A percentile compares a stretch with the other conserved stretches of the same genome.
Conservation (phyloP, 2,113 vertebrate species). For the Paramormyrops kingsleyae region DNA sequence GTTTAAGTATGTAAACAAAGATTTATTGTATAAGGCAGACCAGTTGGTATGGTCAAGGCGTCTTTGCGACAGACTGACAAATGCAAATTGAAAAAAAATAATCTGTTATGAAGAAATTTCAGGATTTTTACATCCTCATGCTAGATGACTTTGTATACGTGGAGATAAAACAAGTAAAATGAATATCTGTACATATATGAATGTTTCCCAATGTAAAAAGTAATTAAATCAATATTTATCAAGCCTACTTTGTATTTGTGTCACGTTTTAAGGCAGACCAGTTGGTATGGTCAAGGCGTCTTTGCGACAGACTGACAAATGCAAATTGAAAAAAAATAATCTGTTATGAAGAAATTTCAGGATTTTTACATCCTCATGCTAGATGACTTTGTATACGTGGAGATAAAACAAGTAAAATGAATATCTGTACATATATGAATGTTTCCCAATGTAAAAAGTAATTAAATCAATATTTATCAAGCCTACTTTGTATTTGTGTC, state of each 20-base stretch:
- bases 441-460: slow-evolving; percentile 84
- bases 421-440: slow-evolving; percentile 92
- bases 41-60: slow-evolving; percentile 44
- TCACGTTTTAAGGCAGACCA: slow-evolving; percentile 62
- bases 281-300: slow-evolving; percentile 38
- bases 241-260: slow-evolving; percentile 42
- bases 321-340: slow-evolving; percentile 38
- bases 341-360: slow-evolving; percentile 29
- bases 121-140: slow-evolving; percentile 27
- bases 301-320: slow-evolving; percentile 46
- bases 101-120: slow-evolving; percentile 32
- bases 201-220: slow-evolving; percentile 89
- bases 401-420: slow-evolving; percentile 53
- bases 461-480: slow-evolving; percentile 53
- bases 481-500: slow-evolving; percentile 47
- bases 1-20: slow-evolving; percentile 35
- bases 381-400: slow-evolving; percentile 67
- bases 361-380: slow-evolving; percentile 28
- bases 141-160: slow-evolving; percentile 65
- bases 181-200: slow-evolving; percentile 89
- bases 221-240: slow-evolving; percentile 52
- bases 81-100: slow-evolving; percentile 38
- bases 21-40: slow-evolving; percentile 49
- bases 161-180: slow-evolving; percentile 53
- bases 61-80: slow-evolving; percentile 43